phyloP scores from a whole-genome alignment of 1,140 invertebrate genomes.

The Dendroctonus valens region DNA sequence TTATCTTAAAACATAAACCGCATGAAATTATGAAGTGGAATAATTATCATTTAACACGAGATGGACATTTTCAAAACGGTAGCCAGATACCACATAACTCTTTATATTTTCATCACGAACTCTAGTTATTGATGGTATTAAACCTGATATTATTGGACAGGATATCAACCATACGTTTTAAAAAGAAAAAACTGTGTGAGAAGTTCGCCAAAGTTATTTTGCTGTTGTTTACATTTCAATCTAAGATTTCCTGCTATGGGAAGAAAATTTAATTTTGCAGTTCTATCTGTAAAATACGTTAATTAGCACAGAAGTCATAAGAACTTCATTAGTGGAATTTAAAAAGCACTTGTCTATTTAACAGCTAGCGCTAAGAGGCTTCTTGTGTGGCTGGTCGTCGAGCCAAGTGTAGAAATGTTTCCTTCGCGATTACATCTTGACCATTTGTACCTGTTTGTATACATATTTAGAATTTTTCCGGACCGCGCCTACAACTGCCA shows the following conservation, averaged over 20 bases:
- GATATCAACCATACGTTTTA: no score
- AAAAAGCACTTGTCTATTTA: conserved; percentile 31
- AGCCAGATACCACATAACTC: neutral
- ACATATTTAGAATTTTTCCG: conserved; percentile 20
- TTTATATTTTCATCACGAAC: conserved; percentile 1
- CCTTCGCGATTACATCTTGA: conserved; percentile 27
- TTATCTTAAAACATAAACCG: conserved; percentile 31
- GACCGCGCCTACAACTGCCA: conserved; percentile 21
- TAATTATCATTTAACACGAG: conserved; percentile 32
- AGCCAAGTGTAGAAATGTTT: conserved; percentile 22
- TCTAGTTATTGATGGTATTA: no score
- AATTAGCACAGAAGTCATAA: conserved; percentile 25
- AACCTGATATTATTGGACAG: no score
- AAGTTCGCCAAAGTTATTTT: no score
- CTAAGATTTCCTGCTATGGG: no score
- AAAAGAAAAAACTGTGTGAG: no score
- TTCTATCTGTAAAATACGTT: conserved; percentile 5
- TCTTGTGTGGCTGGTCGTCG: conserved; percentile 28
- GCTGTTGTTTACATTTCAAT: no score
- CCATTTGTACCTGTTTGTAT: conserved; percentile 21
- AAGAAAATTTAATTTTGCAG: no score
- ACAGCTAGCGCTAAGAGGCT: conserved; percentile 22
- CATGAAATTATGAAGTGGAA: conserved; percentile 33
- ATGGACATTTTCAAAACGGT: conserved; percentile 27
- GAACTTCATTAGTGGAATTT: conserved; percentile 31